Base-by-base conservation (phyloP, 2,888 invertebrate genomes). In the Drosophila formosana region DNA sequence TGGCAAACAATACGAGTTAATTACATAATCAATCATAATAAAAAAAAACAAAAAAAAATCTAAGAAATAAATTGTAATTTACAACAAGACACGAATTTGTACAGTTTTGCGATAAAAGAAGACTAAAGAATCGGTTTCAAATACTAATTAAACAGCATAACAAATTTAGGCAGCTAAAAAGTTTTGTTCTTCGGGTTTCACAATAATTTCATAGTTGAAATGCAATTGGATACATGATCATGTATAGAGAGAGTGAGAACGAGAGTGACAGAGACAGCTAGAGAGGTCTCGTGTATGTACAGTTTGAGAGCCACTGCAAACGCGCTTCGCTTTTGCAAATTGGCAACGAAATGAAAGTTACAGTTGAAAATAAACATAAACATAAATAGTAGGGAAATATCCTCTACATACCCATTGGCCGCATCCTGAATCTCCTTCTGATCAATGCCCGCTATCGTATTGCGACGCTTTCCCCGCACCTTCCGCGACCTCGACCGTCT, bases 401-500 rank as follows among this genome's bases (percentile, higher is more conserved):
- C 47, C 23, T 46, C 0, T 34, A 95, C 96, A 94, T 94, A 96
- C 97, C 96, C 96, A 93, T 95, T 96, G 90, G 96, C 94, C 90
- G 96, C 97, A 93, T 96, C 96, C 92, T 95, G 95, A 93, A 97
- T 96, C 94, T 97, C 97, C 93, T 96, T 96, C 92, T 96, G 96
- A 94, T 97, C 97, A 89, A 96, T 97, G 92, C 97, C 97, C 88
- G 97, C 96, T 91, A 98, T 96, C 89, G 97, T 98, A 93, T 97
- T 98, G 92, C 97, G 95, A 94, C 97, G 94, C 93, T 96, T 96
- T 92, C 96, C 96, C 82, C 97, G 94, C 75, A 96, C 95, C 92
- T 96, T 95, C 85, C 96, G 94, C 55, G 95, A 94, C 90, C 96
- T 94, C 60, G 95, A 95, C 83, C 96, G 93, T 82, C 96, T 94